These are phyloP conservation scores for Eudyptes chrysolophus DNA, from an alignment of 2,113 vertebrate genomes.

Conservation along the genomic window DNA sequence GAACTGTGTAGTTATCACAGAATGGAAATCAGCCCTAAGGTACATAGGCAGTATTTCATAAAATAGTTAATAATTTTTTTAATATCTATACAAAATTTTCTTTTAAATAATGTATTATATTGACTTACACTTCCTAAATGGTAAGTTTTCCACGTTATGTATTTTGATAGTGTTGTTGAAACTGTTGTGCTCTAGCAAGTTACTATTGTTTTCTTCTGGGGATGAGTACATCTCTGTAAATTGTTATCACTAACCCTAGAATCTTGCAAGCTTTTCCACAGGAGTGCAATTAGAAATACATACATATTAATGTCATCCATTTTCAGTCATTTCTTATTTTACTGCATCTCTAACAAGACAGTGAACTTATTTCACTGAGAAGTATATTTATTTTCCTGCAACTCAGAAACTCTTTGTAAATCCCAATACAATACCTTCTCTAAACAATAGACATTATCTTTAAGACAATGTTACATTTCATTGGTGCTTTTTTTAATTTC, in stretches of 20 bases:
- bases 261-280: constrained; percentile 4
- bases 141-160: background rate
- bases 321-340: constrained; percentile 45
- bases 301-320: constrained; percentile 46
- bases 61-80: background rate
- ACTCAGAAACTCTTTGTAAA: background rate
- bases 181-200: background rate
- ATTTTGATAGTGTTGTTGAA: background rate
- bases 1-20: background rate
- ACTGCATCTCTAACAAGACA: background rate
- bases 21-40: background rate
- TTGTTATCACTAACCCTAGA: background rate
- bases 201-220: constrained; percentile 2
- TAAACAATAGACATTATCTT: background rate
- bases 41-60: background rate
- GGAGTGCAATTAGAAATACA: constrained; percentile 43
- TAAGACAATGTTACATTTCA: background rate
- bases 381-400: background rate
- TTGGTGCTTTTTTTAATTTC: background rate
- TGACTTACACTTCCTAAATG: background rate
- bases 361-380: background rate
- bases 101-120: background rate
- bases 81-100: background rate
- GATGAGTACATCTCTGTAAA: background rate
- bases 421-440: background rate